Base-by-base conservation (phyloP, 2,797 vertebrate genomes). In the Hapalemur alaotrensis region DNA sequence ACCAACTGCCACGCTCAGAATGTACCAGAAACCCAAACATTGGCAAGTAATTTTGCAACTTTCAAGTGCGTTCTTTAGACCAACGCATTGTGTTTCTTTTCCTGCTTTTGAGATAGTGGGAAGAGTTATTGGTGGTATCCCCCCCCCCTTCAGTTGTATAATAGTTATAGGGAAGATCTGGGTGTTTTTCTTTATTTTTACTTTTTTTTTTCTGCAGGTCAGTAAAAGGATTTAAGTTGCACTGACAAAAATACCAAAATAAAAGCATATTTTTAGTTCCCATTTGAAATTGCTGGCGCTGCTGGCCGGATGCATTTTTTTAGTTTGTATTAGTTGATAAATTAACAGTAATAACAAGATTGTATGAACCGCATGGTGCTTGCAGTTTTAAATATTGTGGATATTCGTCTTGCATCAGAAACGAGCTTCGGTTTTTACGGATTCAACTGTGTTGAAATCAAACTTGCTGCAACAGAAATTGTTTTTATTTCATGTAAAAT, bases 371-470 rank as follows among this genome's bases (percentile, higher is more conserved):
- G 99, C 99, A 99, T 99, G 99, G 99, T 99, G 99, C 99, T 99
- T 99, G 99, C 99, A 99, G 99, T 99, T 99, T 99, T 99, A 99
- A 99, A 99, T 99, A 99, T 99, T 99, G 99, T 99, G 99, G 99
- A 99, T 99, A 99, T 99, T 99, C 98, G 99, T 99, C 99, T 99
- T 99, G 99, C 99, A 99, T 99, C 99, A 98, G 98, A 98, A 99
- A 98, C 95, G 97, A 99, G 99, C 99, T 99, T 99, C 98, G 98
- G 99, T 99, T 99, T 99, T 99, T 99, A 99, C 98, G 99, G 99
- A 99, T 99, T 99, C 99, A 99, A 99, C 99, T 99, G 99, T 99
- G 99, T 99, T 99, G 99, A 99, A 99, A 99, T 99, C 99, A 99
- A 99, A 99, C 98, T 99, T 99, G 99, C 99, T 98, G 99, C 99